A percentile compares a stretch with the other conserved stretches of the same genome.
phyloP scores from a whole-genome alignment of 2,888 invertebrate species.

The Stenoptilia bipunctidactyla region DNA sequence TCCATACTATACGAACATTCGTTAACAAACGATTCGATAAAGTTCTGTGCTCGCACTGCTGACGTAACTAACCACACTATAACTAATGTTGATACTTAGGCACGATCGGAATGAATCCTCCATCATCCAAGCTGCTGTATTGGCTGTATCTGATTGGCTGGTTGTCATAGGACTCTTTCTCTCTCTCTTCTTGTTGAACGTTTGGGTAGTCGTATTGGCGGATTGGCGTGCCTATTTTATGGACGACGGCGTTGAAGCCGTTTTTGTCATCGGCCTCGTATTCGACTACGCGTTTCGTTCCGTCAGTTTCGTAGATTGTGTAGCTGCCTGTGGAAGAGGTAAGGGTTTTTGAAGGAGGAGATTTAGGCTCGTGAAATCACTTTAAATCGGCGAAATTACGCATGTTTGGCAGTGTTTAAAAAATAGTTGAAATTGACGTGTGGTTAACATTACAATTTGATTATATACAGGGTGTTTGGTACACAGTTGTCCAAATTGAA shows the following conservation, averaged over 20 bases:
- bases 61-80: too few species aligned
- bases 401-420: too few species aligned
- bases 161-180: neutral
- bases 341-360: too few species aligned
- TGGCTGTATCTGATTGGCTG: neutral
- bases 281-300: constrained; percentile 71
- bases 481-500: too few species aligned
- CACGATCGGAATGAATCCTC: neutral
- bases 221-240: constrained; percentile 57
- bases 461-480: too few species aligned
- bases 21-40: too few species aligned
- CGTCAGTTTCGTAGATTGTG: constrained; percentile 68
- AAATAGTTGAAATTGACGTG: too few species aligned
- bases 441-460: too few species aligned
- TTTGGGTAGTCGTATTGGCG: neutral
- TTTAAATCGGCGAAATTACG: too few species aligned
- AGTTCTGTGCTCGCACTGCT: too few species aligned
- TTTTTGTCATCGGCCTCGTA: constrained; percentile 72
- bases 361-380: too few species aligned
- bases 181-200: neutral
- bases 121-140: constrained; percentile 1
- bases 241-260: constrained; percentile 72
- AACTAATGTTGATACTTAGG: neutral
- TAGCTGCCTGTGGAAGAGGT: constrained; percentile 59
- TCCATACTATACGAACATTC: too few species aligned